phyloP scores from a whole-genome alignment of 2,888 invertebrate genomes.

The Siphlonurus alternatus region DNA sequence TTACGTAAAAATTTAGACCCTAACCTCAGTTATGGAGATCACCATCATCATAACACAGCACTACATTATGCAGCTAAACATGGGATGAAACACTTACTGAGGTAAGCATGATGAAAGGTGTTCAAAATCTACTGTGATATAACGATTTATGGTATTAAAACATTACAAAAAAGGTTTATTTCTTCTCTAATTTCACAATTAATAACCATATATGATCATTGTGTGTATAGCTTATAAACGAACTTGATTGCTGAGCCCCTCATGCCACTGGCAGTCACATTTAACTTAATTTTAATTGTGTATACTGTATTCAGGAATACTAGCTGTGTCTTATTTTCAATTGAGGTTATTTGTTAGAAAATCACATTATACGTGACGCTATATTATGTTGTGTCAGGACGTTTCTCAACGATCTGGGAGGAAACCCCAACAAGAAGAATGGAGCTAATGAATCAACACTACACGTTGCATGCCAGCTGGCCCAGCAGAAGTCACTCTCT shows the following conservation, averaged over 20 bases:
- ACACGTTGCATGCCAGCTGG: slow-evolving; percentile 39
- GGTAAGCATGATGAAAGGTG: slow-evolving; percentile 25
- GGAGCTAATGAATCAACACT: slow-evolving; percentile 41
- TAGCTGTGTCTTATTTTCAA: too few species aligned
- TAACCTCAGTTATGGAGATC: slow-evolving; percentile 46
- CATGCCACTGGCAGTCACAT: too few species aligned
- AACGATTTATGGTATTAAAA: not conserved
- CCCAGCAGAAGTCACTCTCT: slow-evolving; percentile 24
- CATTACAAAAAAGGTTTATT: too few species aligned
- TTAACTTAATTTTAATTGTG: too few species aligned
- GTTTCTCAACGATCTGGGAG: slow-evolving; percentile 42
- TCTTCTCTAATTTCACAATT: not conserved
- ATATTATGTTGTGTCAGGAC: too few species aligned
- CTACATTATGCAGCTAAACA: slow-evolving; percentile 47
- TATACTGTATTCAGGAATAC: too few species aligned
- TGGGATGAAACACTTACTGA: slow-evolving; percentile 42
- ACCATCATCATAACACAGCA: slow-evolving; percentile 46
- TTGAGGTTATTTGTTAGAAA: too few species aligned
- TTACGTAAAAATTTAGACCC: slow-evolving; percentile 45
- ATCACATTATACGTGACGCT: too few species aligned
- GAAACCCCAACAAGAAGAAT: slow-evolving; percentile 51
- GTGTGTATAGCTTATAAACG: too few species aligned
- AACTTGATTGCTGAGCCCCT: too few species aligned
- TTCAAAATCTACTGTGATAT: not conserved
- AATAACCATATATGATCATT: too few species aligned